Evolutionary conservation across 2,113 vertebrate genomes (phyloP).

Genomic region (Nymphicus hollandicus): DNA sequence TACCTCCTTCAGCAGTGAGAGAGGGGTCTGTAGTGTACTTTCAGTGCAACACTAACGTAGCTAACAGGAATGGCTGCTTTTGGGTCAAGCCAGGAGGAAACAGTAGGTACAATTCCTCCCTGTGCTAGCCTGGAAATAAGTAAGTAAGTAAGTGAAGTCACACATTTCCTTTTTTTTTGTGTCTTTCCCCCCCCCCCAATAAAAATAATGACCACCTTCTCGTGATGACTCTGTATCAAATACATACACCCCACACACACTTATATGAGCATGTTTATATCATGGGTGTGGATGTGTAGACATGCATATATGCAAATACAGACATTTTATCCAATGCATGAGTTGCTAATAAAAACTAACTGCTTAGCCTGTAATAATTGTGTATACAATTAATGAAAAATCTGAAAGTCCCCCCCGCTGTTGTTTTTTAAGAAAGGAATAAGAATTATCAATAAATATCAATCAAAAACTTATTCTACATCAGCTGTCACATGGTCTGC

Average conservation of each 20-base stretch:
- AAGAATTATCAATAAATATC: not conserved
- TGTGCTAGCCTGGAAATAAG: not conserved
- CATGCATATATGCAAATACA: not conserved
- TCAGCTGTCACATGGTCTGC: not conserved
- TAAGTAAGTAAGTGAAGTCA: not conserved
- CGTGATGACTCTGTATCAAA: not conserved
- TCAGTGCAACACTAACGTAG: rapidly evolving
- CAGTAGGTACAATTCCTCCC: not conserved
- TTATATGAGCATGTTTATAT: not conserved
- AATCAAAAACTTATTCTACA: not conserved
- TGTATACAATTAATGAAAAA: not conserved
- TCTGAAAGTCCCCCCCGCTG: not conserved
- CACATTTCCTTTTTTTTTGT: not conserved
- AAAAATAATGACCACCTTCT: not conserved
- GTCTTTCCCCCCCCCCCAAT: not conserved
- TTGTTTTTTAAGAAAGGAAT: not conserved
- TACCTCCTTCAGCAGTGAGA: not conserved
- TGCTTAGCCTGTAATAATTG: not conserved
- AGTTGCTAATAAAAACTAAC: not conserved
- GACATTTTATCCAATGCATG: not conserved
- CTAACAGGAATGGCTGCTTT: rapidly evolving
- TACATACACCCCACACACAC: rapidly evolving
- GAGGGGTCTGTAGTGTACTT: not conserved
- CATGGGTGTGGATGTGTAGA: not conserved
- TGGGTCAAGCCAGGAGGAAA: not conserved